These are phyloP conservation scores for Batillaria attramentaria DNA, from an alignment of 1,140 invertebrate species.

Conservation along the genomic window DNA sequence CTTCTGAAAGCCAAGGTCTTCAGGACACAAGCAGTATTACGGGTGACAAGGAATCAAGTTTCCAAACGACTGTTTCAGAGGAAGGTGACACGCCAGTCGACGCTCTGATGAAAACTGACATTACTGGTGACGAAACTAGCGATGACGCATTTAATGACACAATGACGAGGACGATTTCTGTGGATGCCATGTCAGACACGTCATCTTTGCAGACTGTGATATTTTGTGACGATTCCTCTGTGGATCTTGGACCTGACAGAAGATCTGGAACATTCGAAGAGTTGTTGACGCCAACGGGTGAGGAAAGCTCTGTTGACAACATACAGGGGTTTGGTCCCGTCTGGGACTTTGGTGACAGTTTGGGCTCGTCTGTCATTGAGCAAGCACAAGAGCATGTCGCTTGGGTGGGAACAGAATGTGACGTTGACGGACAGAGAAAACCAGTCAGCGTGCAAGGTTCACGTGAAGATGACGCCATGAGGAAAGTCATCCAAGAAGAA, in stretches of 20 bases:
- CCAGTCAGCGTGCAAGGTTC: too few species aligned
- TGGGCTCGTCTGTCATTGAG: too few species aligned
- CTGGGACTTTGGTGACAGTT: neutral
- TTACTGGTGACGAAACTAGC: neutral
- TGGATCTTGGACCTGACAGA: neutral
- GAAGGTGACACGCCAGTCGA: neutral
- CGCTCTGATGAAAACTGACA: neutral
- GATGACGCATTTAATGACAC: neutral
- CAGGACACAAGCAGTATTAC: too few species aligned
- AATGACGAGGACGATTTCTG: neutral
- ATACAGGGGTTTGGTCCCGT: neutral
- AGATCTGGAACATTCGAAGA: neutral
- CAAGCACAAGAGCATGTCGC: too few species aligned
- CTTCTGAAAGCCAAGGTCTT: too few species aligned
- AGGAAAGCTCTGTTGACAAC: neutral
- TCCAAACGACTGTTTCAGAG: too few species aligned
- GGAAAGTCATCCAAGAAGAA: too few species aligned
- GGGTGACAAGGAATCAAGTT: too few species aligned
- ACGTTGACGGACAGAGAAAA: too few species aligned
- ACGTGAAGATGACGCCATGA: too few species aligned
- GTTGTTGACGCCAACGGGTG: neutral
- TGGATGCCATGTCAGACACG: constrained; percentile 7
- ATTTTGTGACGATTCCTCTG: neutral
- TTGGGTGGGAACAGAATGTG: too few species aligned
- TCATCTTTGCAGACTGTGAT: constrained; percentile 3